A percentile compares a stretch with the other conserved stretches of the same genome.
These are phyloP conservation scores for Eurytoma adleriae DNA, from an alignment of 2,888 invertebrate genomes.

Conservation along the genomic window DNA sequence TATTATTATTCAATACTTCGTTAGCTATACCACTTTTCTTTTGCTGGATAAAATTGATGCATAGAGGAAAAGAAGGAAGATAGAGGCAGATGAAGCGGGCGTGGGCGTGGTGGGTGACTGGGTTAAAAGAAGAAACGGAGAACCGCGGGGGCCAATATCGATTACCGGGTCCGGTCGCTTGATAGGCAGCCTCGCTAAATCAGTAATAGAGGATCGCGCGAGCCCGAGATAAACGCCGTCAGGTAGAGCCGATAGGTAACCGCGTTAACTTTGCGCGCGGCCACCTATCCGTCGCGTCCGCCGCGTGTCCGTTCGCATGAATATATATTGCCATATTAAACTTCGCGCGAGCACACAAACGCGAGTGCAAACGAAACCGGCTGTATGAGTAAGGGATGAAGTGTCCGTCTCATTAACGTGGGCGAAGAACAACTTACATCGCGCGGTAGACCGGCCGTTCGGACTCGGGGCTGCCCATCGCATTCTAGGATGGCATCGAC, in stretches of 20 bases:
- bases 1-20: too few relatives aligned
- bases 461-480: neutral
- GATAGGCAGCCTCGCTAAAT: slow-evolving; percentile 16
- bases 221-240: slow-evolving; percentile 42
- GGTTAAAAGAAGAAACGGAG: neutral
- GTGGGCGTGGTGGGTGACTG: too few relatives aligned
- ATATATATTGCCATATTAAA: slow-evolving; percentile 59
- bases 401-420: slow-evolving; percentile 19
- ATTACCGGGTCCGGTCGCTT: neutral
- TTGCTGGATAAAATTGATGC: too few relatives aligned
- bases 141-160: slow-evolving; percentile 16
- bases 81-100: too few relatives aligned
- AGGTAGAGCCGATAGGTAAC: slow-evolving; percentile 54
- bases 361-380: neutral
- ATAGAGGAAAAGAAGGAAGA: too few relatives aligned
- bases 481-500: neutral
- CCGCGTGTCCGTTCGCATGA: slow-evolving; percentile 53
- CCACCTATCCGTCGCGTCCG: slow-evolving; percentile 48
- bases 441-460: too few relatives aligned
- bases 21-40: too few relatives aligned
- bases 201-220: slow-evolving; percentile 44
- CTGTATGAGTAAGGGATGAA: slow-evolving; percentile 20
- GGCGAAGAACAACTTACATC: too few relatives aligned
- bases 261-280: slow-evolving; percentile 54
- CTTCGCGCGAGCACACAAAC: slow-evolving; percentile 11